Base-by-base conservation (phyloP, 2,888 invertebrate genomes). In the Rosalia funebris region DNA sequence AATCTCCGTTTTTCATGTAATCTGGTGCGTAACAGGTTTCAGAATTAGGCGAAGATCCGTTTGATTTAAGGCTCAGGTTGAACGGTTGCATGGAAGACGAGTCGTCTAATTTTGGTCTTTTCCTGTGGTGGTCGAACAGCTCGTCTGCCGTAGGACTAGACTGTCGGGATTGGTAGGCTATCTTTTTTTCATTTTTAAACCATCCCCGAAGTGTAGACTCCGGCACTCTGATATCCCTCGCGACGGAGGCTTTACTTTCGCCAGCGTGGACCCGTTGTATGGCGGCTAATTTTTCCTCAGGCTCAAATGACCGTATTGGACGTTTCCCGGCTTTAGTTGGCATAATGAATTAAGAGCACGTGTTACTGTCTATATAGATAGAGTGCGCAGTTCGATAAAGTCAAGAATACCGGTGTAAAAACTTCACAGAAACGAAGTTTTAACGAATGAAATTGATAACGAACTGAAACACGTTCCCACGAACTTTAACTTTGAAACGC, bases 181-280 rank as follows among this genome's bases (percentile, higher is more conserved):
- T 83, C n/a, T n/a, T n/a, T 79, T 93, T 93, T 77, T 92, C 92
- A 76, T 92, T 91, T 80, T 93, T 93, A 82, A 93, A 93, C 93
- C 93, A 93, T 59, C 93, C 93, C 1, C 93, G 86, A 11, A 93
- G 83, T 5, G 93, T 93, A 1, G 92, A 93, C 80, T 93, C 93
- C 0, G 93, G 93, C 12, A 93, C 92, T 31, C 92, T 92, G 76
- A 93, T 92, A 78, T 92, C 91, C 1, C 93, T 85, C 1, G 93
- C 93, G 1, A 93, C 93, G 0, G 92, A 91, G 1, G 93, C 93
- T 76, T 93, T 93, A 57, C 91, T 91, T 79, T 93, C 92, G 50
- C 93, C 93, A 78, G 91, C 90, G 83, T 91, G 91, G 41, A 94
- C 92, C 66, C 93, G 84, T 72, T 91, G 88, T 70, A 94, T 91